These are phyloP conservation scores for Tenebrosternarchus preto DNA, from an alignment of 2,113 vertebrate genomes.

Conservation along the genomic window DNA sequence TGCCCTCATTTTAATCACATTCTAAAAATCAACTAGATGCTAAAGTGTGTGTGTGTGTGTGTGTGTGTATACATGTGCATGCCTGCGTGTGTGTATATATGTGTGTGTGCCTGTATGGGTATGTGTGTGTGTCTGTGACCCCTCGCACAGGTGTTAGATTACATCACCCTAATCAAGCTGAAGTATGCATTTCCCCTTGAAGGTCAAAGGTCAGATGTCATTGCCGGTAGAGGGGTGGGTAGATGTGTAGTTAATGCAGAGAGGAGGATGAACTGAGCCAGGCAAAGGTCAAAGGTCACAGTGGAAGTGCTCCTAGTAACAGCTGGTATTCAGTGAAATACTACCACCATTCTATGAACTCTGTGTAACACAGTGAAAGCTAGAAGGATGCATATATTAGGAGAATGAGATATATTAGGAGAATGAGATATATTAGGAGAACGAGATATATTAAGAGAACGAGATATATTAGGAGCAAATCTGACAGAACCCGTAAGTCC, in stretches of 20 bases:
- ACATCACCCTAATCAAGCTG: conserved; percentile 37
- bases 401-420: too few relatives aligned
- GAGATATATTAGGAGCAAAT: too few relatives aligned
- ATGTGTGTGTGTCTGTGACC: conserved; percentile 8
- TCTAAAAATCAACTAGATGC: too few relatives aligned
- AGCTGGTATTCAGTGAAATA: neutral
- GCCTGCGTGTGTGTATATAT: neutral
- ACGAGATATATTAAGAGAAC: too few relatives aligned
- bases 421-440: too few relatives aligned
- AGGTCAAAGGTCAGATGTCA: conserved; percentile 17
- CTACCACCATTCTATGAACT: too few relatives aligned
- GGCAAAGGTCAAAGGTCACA: conserved; percentile 8
- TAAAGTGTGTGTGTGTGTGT: conserved; percentile 6
- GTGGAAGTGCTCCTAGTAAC: neutral
- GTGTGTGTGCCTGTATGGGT: neutral
- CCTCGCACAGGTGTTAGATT: conserved; percentile 24
- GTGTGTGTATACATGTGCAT: too few relatives aligned
- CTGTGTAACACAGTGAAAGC: too few relatives aligned
- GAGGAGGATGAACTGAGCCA: neutral
- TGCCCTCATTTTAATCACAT: too few relatives aligned
- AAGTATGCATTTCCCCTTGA: conserved; percentile 29
- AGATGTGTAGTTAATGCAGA: conserved; percentile 23
- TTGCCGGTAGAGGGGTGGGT: neutral
- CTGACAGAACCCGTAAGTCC: too few relatives aligned
- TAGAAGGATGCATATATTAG: too few relatives aligned